Base-by-base conservation (phyloP, 1,140 invertebrate species). In the Diabrotica virgifera region DNA sequence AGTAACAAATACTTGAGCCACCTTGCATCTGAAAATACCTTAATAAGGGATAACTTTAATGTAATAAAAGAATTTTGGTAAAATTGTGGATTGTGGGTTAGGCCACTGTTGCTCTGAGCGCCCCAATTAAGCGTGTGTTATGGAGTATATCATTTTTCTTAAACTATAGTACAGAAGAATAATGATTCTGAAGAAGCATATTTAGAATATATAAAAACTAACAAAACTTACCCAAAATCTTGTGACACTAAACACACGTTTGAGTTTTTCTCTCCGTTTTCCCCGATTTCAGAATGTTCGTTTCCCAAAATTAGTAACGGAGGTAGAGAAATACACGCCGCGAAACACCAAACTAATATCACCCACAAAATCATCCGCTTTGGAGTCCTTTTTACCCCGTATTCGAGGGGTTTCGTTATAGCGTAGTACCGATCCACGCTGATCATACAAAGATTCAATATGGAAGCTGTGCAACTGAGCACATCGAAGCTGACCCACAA, bases 361-460 rank as follows among this genome's bases (percentile, higher is more conserved):
- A 96, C 90, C 77, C 93, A 94, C 51, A 90, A 80, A 63, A 92
- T 86, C 87, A 95, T 95, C 53, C 93, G 85, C 55, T 85, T 84
- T 0, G 92, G 91, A 2, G 93, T 94, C 61, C 93, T 85, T 76
- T 93, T 93, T 5, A 93, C 90, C 7, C 92, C 92, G 77, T 96
- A 94, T 73, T 95, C 90, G 62, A 97, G 80, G 7, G 93, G 93
- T 74, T 94, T 93, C 7, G 93, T 95, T 56, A 97, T 96, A 14
- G 94, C 93, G 77, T 92, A 91, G 79, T 94, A 96, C 70, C 91
- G 83, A 77, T 94, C 91, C 36, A 93, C 89, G 35, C 91, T 93
- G 78, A 96, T 95, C 87, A 93, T 92, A 77, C 94, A 96, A 60
- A 96, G 83, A 80, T 96, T 96, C 10, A 96, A 82, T 69, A 96